Base-by-base conservation (phyloP, 2,888 invertebrate species). In the Himalopsyche anomala region DNA sequence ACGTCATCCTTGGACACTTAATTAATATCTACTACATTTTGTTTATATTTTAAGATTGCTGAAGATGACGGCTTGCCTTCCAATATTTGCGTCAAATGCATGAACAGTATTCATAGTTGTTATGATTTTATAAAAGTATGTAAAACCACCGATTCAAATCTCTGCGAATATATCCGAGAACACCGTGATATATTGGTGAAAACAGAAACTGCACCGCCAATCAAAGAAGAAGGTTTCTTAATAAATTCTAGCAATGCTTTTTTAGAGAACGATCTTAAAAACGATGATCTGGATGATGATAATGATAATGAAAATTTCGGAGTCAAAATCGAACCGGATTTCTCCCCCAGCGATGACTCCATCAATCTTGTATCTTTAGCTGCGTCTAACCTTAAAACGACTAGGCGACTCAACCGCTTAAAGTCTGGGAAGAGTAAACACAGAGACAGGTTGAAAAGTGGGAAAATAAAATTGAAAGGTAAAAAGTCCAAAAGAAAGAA, bases 21-120 rank as follows among this genome's bases (percentile, higher is more conserved):
- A 3, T 45, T 45, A 2, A 45, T 2, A 45, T 45, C 9, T 9
- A 45, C 9, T 15, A 51, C 15, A 51, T 51, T 51, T 51, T 15
- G 15, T 51, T 15, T 51, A 19, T 19, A 19, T 62, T 62, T 62
- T 62, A 19, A 90, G 90, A 89, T 90, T 9, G 88, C 89, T 11
- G 89, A 90, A 88, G 91, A 91, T 74, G 93, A 94, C 84, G 90
- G 90, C 51, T 90, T 94, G n/a, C 93, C 94, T 2, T 92, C 91
- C 85, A 92, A 92, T 55, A 92, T 94, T 84, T 94, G 94, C 89
- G 92, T 91, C 80, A 91, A 92, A 85, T 94, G 94, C 85, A 90
- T 91, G 54, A 91, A 91, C 2, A 92, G 92, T 90, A 92, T 94
- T 89, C 92, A 94, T 89, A 92, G 92, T 2, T 92, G 92, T 74